phyloP scores from a whole-genome alignment of 2,797 vertebrate species.

The Psittacula echo region DNA sequence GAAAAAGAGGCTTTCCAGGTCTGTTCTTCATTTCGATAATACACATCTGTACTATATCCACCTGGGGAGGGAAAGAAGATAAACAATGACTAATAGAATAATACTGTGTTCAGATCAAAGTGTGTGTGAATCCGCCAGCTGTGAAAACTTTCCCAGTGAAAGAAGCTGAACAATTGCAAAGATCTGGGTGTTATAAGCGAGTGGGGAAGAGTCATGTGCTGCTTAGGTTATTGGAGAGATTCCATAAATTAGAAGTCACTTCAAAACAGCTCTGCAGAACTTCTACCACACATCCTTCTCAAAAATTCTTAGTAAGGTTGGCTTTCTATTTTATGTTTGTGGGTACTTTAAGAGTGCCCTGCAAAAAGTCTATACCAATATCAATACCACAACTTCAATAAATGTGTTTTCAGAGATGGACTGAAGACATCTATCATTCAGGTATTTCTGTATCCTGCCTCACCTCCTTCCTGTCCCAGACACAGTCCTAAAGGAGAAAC shows the following conservation, averaged over 20 bases:
- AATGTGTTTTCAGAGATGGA: neutral
- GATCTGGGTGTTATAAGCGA: neutral
- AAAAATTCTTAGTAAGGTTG: neutral
- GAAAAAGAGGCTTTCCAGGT: conserved; percentile 88
- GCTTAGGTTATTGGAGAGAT: neutral
- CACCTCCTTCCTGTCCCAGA: neutral
- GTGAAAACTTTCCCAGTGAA: neutral
- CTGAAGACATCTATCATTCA: neutral
- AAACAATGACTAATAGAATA: neutral
- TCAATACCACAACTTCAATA: neutral
- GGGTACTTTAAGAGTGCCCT: neutral
- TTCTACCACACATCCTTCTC: neutral
- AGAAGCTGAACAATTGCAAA: neutral
- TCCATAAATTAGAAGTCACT: neutral
- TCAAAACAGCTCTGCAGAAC: neutral
- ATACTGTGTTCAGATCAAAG: neutral
- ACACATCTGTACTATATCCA: conserved; percentile 98
- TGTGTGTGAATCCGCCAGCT: neutral
- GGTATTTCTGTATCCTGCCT: neutral
- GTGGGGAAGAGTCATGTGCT: neutral
- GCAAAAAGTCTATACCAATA: neutral
- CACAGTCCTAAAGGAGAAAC: neutral
- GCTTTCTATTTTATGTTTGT: neutral
- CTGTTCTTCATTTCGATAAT: conserved; percentile 89
- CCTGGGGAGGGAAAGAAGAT: conserved; percentile 76